These are phyloP conservation scores for honey bee (Apis mellifera) DNA, from an alignment of 1,140 invertebrate genomes.

Conservation along the genomic window DNA sequence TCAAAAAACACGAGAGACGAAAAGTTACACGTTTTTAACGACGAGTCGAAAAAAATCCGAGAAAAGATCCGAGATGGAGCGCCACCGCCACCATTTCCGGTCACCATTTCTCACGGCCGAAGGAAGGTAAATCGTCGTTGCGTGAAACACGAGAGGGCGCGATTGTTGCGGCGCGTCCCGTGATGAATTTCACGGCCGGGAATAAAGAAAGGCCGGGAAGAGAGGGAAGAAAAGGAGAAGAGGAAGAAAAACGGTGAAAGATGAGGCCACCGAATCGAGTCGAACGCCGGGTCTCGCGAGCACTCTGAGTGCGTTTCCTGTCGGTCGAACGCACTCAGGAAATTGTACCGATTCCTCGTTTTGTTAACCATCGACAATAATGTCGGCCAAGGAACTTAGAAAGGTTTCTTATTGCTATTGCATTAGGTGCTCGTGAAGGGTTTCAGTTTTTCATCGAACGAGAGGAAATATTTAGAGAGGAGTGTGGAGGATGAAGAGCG, in stretches of 20 bases:
- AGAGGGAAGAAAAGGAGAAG: constrained; percentile 1
- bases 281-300: too few relatives aligned
- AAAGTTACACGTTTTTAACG: neutral
- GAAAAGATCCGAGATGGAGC: neutral
- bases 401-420: neutral
- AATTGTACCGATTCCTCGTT: constrained; percentile 17
- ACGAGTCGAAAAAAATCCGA: too few relatives aligned
- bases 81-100: neutral
- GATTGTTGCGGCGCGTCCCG: constrained; percentile 45
- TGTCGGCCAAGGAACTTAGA: neutral
- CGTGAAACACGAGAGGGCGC: constrained; percentile 56
- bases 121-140: constrained; percentile 59
- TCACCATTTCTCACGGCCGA: constrained; percentile 12
- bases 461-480: neutral
- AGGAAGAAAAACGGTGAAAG: neutral
- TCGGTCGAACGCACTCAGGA: neutral
- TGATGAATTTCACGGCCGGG: constrained; percentile 63
- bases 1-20: neutral
- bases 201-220: constrained; percentile 52
- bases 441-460: neutral
- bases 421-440: neutral
- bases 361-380: constrained; percentile 10
- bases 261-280: neutral
- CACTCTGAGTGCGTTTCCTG: constrained; percentile 1
- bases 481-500: neutral